Evolutionary conservation across 2,888 invertebrate genomes (phyloP).

Genomic region (Alentia gelatinosa): DNA sequence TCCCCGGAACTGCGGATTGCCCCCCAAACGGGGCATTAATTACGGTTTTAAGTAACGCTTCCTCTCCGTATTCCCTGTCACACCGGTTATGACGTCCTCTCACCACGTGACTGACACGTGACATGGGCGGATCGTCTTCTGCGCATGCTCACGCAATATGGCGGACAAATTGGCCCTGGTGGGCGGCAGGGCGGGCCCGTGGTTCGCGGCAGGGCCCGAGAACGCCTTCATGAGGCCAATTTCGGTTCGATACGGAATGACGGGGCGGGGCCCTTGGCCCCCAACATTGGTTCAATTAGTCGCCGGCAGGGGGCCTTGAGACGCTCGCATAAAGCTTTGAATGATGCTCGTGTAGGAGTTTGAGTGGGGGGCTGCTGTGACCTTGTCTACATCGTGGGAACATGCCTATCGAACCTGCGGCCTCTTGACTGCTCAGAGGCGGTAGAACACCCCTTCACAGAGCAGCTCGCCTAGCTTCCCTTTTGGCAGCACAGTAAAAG

Average conservation of each 20-base stretch:
- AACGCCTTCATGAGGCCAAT: constrained; percentile 31
- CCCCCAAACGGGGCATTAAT: constrained; percentile 5
- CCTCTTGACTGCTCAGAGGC: neutral
- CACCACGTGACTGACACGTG: constrained; percentile 39
- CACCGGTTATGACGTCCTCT: constrained; percentile 5
- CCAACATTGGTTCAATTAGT: constrained; percentile 45
- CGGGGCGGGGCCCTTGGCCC: constrained; percentile 13
- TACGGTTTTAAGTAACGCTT: constrained; percentile 43
- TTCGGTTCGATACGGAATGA: constrained; percentile 1
- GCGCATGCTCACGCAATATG: constrained; percentile 47
- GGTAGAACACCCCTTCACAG: neutral
- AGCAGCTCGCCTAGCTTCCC: neutral
- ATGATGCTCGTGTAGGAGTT: neutral
- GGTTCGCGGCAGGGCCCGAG: neutral
- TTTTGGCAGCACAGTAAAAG: no score
- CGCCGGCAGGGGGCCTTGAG: constrained; percentile 24
- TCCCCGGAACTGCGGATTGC: neutral
- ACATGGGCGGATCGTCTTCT: constrained; percentile 22
- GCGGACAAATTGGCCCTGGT: constrained; percentile 28
- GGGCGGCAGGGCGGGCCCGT: neutral
- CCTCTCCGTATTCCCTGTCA: neutral
- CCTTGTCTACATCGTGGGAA: neutral
- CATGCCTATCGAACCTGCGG: neutral
- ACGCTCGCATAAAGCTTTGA: constrained; percentile 18
- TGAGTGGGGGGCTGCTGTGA: neutral